Evolutionary conservation across 2,888 invertebrate genomes (phyloP).

Genomic region (Celastrina argiolus): DNA sequence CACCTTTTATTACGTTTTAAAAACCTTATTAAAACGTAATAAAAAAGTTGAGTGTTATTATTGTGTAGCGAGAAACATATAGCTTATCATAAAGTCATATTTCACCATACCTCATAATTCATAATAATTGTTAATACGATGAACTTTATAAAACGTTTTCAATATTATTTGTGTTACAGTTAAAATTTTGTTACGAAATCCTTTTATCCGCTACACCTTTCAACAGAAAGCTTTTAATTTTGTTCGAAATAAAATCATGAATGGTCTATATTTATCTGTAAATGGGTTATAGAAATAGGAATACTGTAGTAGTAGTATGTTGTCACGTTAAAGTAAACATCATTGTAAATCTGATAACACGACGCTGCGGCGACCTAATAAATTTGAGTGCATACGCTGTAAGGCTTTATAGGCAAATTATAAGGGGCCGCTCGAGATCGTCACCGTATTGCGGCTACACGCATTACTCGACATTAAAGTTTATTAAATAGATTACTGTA

Average conservation of each 20-base stretch:
- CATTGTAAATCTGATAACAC: background rate
- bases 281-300: background rate
- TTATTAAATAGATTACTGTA: too few species aligned
- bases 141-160: background rate
- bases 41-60: too few species aligned
- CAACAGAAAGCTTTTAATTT: background rate
- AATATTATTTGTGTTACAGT: background rate
- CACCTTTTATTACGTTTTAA: too few species aligned
- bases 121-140: too few species aligned
- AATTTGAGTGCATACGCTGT: background rate
- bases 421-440: background rate
- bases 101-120: too few species aligned
- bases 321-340: background rate
- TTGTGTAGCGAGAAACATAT: too few species aligned
- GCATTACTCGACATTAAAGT: background rate
- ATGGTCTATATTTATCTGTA: background rate
- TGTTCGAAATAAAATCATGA: background rate
- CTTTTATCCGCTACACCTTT: background rate
- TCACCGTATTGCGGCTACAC: background rate
- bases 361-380: conserved; percentile 4
- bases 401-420: background rate
- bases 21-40: too few species aligned
- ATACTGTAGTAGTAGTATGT: background rate
- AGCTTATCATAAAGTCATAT: too few species aligned
- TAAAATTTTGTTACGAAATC: background rate